These are phyloP conservation scores for Caranx ignobilis DNA, from an alignment of 2,113 vertebrate genomes.

Conservation along the genomic window DNA sequence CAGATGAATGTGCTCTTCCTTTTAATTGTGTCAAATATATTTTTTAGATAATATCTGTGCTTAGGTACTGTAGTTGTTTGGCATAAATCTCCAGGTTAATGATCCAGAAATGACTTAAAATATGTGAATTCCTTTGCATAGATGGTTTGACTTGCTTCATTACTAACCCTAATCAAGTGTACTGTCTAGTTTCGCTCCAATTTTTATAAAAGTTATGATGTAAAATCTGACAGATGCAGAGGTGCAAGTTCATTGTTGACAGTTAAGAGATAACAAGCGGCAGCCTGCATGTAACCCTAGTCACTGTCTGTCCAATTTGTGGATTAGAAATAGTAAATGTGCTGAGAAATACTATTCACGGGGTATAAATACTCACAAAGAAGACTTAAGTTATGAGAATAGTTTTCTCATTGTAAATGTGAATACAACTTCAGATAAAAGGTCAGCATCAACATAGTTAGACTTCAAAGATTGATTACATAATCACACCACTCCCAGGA, in stretches of 20 bases:
- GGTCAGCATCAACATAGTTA: conserved; percentile 59
- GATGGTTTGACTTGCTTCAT: background rate
- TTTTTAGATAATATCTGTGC: background rate
- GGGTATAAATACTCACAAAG: conserved; percentile 52
- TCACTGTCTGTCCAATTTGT: conserved; percentile 19
- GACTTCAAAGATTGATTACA: conserved; percentile 71
- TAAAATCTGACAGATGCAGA: conserved; percentile 1
- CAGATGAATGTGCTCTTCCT: background rate
- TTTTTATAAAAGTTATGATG: background rate
- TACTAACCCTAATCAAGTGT: background rate
- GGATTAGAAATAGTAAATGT: conserved; percentile 28
- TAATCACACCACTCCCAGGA: conserved; percentile 79
- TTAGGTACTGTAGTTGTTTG: background rate
- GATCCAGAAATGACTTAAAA: background rate
- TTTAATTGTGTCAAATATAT: background rate
- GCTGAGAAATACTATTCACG: conserved; percentile 55
- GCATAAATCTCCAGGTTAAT: background rate
- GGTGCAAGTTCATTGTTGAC: background rate
- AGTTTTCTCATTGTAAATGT: conserved; percentile 67
- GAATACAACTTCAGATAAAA: conserved; percentile 50
- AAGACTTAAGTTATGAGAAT: conserved; percentile 53
- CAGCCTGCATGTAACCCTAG: conserved; percentile 40
- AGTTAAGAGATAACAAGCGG: conserved; percentile 22
- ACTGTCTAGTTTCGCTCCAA: background rate
- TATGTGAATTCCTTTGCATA: conserved; percentile 17